Conservation (phyloP, 2,113 vertebrate genomes). For the Corvus hawaiiensis region DNA sequence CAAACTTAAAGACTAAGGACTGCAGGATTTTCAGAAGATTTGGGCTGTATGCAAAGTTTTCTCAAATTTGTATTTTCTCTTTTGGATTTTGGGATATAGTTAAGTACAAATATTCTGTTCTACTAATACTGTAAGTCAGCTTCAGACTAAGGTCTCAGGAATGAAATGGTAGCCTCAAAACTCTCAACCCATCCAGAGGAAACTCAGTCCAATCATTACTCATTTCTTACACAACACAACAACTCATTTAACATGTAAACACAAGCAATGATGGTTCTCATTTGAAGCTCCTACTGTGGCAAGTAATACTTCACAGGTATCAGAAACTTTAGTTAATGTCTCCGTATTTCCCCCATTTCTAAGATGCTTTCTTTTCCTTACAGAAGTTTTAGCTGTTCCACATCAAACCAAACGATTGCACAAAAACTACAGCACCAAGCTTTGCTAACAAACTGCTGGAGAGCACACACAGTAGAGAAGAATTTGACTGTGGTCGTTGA, state of each 20-base stretch:
- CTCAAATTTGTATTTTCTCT: neutral
- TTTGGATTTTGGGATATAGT: neutral
- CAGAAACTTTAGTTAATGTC: conserved; percentile 5
- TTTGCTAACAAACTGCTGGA: conserved; percentile 23
- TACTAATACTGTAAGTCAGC: conserved; percentile 35
- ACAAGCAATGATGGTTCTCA: neutral
- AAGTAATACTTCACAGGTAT: conserved; percentile 45
- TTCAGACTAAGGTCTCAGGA: neutral
- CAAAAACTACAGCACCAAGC: neutral
- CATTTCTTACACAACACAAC: neutral
- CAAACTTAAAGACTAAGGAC: neutral
- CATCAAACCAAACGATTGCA: conserved; percentile 10
- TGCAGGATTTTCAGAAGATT: neutral
- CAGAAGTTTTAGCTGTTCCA: neutral
- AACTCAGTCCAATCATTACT: neutral
- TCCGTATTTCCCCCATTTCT: neutral
- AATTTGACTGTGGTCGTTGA: neutral
- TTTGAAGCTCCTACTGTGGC: neutral
- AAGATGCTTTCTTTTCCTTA: neutral
- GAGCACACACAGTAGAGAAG: neutral
- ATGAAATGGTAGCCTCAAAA: neutral
- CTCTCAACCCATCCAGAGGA: neutral
- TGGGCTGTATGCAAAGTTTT: neutral
- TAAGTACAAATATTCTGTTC: neutral
- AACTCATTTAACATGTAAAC: conserved; percentile 53